These are phyloP conservation scores for Oreortyx pictus DNA, from an alignment of 2,797 vertebrate genomes.

Conservation along the genomic window DNA sequence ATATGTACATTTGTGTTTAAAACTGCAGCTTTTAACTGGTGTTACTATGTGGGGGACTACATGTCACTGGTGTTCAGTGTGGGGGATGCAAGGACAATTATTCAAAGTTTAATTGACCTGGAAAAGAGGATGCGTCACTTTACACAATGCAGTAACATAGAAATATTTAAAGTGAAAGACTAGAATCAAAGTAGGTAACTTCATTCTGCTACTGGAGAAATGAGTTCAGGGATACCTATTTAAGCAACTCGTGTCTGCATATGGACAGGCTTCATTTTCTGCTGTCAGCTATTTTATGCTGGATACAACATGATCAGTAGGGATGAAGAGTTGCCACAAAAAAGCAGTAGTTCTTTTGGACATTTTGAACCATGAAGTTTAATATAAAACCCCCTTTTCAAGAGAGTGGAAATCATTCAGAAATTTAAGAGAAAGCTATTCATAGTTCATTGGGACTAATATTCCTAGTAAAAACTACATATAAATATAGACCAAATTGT, in stretches of 20 bases:
- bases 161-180: not conserved
- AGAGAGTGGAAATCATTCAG: not conserved
- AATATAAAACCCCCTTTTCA: not conserved
- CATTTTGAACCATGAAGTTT: not conserved
- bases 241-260: not conserved
- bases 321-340: not conserved
- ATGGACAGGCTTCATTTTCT: not conserved
- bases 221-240: not conserved
- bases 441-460: not conserved
- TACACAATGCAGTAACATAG: too few relatives aligned
- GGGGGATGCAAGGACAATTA: not conserved
- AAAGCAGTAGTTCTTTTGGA: not conserved
- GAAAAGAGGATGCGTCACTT: not conserved
- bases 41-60: too few relatives aligned
- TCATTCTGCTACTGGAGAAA: not conserved
- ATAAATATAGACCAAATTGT: accelerated
- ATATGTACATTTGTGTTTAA: not conserved
- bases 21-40: not conserved
- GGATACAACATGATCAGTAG: not conserved
- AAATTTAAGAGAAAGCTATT: not conserved
- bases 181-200: not conserved
- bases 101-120: not conserved
- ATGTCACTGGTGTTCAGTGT: not conserved
- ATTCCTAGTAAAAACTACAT: not conserved
- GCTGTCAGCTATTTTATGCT: too few relatives aligned